Percentiles rank a stretch among this genome's conserved stretches.
Conservation (phyloP, 1,140 invertebrate genomes). For the Drosophila pachea region DNA sequence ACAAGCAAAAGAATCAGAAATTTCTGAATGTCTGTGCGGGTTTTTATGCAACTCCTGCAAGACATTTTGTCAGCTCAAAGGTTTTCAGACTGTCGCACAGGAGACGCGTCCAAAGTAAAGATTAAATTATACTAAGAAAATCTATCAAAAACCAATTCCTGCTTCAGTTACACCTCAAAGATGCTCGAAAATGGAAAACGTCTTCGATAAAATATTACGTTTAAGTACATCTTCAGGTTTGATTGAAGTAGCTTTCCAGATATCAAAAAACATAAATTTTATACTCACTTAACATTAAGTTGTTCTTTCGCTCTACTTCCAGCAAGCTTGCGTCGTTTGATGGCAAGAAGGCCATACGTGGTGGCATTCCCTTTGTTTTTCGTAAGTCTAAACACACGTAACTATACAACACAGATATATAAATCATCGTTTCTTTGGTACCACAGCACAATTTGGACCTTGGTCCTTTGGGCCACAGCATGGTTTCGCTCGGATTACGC, state of each 20-base stretch:
- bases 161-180: too few species aligned
- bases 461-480: slow-evolving; percentile 96
- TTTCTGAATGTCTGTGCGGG: slow-evolving; percentile 70
- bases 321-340: slow-evolving; percentile 96
- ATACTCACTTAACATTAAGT: too few species aligned
- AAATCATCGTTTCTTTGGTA: too few species aligned
- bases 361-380: slow-evolving; percentile 97
- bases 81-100: not conserved
- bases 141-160: too few species aligned
- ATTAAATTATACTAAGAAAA: not conserved
- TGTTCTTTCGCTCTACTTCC: slow-evolving; percentile 77
- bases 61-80: slow-evolving; percentile 35
- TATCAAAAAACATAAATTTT: too few species aligned
- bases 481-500: slow-evolving; percentile 94
- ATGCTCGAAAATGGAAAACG: too few species aligned
- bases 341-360: slow-evolving; percentile 95
- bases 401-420: not conserved
- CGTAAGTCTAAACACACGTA: slow-evolving; percentile 86
- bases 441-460: slow-evolving; percentile 93
- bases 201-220: too few species aligned
- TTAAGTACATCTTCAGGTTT: too few species aligned
- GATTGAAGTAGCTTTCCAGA: too few species aligned
- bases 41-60: slow-evolving; percentile 58
- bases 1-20: slow-evolving; percentile 57
- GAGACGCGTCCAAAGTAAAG: not conserved